Evolutionary conservation across 2,888 invertebrate species (phyloP).

Genomic region (Salpingus planirostris): DNA sequence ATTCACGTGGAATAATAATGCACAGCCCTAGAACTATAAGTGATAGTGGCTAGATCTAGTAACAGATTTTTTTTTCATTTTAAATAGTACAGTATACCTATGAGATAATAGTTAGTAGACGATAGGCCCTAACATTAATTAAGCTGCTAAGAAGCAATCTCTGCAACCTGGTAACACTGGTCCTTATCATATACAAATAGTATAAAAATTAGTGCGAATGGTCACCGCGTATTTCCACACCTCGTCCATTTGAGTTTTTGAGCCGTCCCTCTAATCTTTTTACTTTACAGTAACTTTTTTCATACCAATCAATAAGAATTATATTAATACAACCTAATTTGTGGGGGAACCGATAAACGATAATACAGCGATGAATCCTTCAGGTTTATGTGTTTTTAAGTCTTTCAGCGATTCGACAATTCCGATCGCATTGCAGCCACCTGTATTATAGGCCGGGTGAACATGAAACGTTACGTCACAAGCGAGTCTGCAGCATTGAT

Average conservation of each 20-base stretch:
- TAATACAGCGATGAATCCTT: too few species aligned
- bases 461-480: conserved; percentile 19
- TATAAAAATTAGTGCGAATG: conserved; percentile 16
- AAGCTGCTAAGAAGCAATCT: conserved; percentile 28
- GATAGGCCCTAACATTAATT: conserved; percentile 27
- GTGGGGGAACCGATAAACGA: too few species aligned
- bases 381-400: too few species aligned
- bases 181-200: conserved; percentile 14
- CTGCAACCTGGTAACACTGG: conserved; percentile 16
- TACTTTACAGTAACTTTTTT: too few species aligned
- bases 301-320: too few species aligned
- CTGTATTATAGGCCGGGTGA: conserved; percentile 29
- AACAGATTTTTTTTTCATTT: conserved; percentile 1
- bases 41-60: conserved; percentile 20
- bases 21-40: conserved; percentile 27
- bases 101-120: conserved; percentile 8
- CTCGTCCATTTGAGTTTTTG: not conserved
- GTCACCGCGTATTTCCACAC: too few species aligned
- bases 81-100: not conserved
- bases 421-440: conserved; percentile 39
- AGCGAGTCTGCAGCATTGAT: conserved; percentile 20
- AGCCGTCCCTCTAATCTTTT: not conserved
- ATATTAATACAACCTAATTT: too few species aligned
- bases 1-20: conserved; percentile 10
- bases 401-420: conserved; percentile 29